A percentile compares a stretch with the other conserved stretches of the same genome.
Conservation (phyloP, 2,888 invertebrate genomes). For the Ischnus inquisitorius region DNA sequence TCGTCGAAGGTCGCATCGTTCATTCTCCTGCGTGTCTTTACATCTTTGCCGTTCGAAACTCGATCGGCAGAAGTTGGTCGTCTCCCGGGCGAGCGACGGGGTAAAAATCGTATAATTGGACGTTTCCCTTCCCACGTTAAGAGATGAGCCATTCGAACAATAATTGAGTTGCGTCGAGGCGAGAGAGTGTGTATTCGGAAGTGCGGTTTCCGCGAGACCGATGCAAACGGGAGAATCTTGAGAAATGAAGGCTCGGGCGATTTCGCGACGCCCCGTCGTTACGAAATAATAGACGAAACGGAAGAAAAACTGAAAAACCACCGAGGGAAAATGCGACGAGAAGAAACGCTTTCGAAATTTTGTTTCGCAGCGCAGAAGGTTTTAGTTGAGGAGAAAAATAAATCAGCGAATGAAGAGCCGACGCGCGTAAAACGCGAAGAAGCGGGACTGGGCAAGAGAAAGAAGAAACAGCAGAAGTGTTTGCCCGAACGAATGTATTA, state of each 20-base stretch:
- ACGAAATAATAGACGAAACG: not conserved
- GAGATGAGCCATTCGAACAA: constrained; percentile 65
- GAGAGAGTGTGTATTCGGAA: constrained; percentile 62
- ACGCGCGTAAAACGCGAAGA: constrained; percentile 26
- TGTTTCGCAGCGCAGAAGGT: not conserved
- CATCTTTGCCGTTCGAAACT: constrained; percentile 43
- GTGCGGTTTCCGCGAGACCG: constrained; percentile 53
- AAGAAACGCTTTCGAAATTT: not conserved
- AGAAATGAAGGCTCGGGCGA: constrained; percentile 16
- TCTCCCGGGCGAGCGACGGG: constrained; percentile 3
- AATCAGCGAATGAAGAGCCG: not conserved
- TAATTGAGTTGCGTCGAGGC: constrained; percentile 59
- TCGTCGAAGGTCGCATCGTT: constrained; percentile 41
- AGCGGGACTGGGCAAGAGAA: constrained; percentile 61
- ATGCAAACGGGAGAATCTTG: constrained; percentile 1
- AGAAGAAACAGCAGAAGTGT: constrained; percentile 65
- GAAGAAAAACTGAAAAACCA: constrained; percentile 1
- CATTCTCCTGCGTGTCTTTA: constrained; percentile 32
- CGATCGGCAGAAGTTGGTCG: constrained; percentile 53
- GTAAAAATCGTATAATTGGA: constrained; percentile 63
- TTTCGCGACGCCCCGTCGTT: constrained; percentile 28
- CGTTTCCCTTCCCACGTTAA: constrained; percentile 69
- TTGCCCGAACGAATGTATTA: constrained; percentile 12
- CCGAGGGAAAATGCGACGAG: not conserved
- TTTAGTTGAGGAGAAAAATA: not conserved